Percentiles rank a stretch among this genome's conserved stretches.
Conservation (phyloP, 2,888 invertebrate genomes). For the Tridacna crocea region DNA sequence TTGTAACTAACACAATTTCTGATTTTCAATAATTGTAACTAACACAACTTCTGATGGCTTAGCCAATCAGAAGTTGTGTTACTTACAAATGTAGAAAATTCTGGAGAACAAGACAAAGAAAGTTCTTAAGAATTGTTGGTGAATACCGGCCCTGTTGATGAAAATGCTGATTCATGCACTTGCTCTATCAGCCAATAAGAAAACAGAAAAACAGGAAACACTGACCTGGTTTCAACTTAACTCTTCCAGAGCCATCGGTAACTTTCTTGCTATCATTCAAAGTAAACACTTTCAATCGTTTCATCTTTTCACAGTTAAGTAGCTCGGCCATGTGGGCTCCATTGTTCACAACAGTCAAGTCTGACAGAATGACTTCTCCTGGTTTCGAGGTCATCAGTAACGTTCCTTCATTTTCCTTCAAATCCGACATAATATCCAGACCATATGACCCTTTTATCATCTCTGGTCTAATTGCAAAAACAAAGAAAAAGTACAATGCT, state of each 20-base stretch:
- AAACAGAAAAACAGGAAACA: no score
- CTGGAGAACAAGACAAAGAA: no score
- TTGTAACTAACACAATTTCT: no score
- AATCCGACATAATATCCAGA: constrained; percentile 50
- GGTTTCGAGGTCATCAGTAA: constrained; percentile 56
- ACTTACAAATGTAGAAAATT: no score
- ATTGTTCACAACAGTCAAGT: constrained; percentile 61
- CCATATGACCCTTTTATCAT: constrained; percentile 60
- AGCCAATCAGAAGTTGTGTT: no score
- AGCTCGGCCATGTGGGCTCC: constrained; percentile 52
- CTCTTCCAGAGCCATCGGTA: constrained; percentile 58
- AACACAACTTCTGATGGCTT: no score
- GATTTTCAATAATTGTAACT: no score
- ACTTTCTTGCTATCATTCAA: constrained; percentile 65
- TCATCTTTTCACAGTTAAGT: constrained; percentile 71
- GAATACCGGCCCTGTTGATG: no score
- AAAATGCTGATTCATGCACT: no score
- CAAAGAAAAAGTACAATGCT: neutral
- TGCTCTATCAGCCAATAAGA: no score
- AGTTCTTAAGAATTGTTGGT: no score
- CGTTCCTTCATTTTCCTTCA: constrained; percentile 49
- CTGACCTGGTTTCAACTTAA: constrained; percentile 62
- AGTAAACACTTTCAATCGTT: constrained; percentile 69
- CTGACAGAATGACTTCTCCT: constrained; percentile 23
- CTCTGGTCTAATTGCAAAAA: constrained; percentile 49